Evolutionary conservation across 2,888 invertebrate species (phyloP).

Genomic region (Gibbula magus): DNA sequence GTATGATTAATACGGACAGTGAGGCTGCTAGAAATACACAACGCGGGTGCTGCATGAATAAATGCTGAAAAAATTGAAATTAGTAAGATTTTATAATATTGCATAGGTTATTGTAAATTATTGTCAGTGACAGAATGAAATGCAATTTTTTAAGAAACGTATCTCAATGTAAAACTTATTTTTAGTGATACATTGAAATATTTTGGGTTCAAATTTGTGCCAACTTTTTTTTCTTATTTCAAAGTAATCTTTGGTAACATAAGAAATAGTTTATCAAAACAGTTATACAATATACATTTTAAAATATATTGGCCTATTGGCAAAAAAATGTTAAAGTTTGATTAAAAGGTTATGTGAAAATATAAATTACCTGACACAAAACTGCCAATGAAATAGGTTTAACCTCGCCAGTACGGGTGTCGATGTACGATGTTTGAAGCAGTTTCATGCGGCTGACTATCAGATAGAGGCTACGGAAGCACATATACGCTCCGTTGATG

Average conservation of each 20-base stretch:
- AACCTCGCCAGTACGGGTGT: constrained; percentile 52
- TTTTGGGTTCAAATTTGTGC: too few relatives aligned
- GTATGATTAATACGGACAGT: constrained; percentile 56
- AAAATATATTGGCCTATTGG: neutral
- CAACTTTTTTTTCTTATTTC: too few relatives aligned
- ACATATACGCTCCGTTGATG: constrained; percentile 64
- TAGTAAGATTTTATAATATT: neutral
- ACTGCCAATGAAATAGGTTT: constrained; percentile 61
- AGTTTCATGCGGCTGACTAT: constrained; percentile 56
- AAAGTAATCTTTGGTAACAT: too few relatives aligned
- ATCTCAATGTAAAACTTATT: too few relatives aligned
- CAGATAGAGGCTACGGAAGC: constrained; percentile 54
- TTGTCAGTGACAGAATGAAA: too few relatives aligned
- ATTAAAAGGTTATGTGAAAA: constrained; percentile 45
- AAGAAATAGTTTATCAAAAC: neutral
- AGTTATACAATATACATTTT: neutral
- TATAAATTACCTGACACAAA: constrained; percentile 64
- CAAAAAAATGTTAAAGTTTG: neutral
- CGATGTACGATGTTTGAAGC: constrained; percentile 59
- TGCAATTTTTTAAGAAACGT: too few relatives aligned
- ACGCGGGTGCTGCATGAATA: constrained; percentile 70
- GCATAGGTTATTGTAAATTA: neutral
- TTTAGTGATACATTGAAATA: too few relatives aligned
- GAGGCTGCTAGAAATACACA: constrained; percentile 66
- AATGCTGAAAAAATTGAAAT: constrained; percentile 69